phyloP scores from a whole-genome alignment of 2,113 vertebrate species.

The Corythornis cristatus region DNA sequence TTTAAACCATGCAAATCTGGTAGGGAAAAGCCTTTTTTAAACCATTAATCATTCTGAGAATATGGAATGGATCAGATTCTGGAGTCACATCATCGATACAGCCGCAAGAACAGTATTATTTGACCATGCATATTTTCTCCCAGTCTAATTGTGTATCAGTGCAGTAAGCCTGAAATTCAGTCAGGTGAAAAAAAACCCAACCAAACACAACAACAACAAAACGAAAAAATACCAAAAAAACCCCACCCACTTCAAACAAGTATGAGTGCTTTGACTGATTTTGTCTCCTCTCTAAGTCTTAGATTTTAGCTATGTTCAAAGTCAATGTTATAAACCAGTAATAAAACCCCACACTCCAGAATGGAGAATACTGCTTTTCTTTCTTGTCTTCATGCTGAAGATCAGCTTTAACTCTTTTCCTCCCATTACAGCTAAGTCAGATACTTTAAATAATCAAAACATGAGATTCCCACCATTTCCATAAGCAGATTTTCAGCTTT shows the following conservation, averaged over 20 bases:
- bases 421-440: neutral
- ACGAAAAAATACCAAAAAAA: neutral
- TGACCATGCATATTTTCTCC: neutral
- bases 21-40: neutral
- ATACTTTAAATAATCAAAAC: slow-evolving; percentile 21
- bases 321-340: slow-evolving; percentile 12
- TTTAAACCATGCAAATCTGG: neutral
- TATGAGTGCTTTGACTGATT: slow-evolving; percentile 17
- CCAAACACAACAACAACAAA: no score
- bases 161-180: neutral
- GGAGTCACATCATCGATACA: neutral
- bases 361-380: neutral
- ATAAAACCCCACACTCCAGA: neutral
- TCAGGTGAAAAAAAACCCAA: neutral
- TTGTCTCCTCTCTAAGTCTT: neutral
- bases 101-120: neutral
- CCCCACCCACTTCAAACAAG: neutral
- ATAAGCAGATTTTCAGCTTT: slow-evolving; percentile 15
- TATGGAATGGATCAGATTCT: neutral
- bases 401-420: slow-evolving; percentile 24
- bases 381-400: neutral
- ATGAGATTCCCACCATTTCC: neutral
- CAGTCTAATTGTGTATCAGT: neutral
- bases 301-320: slow-evolving; percentile 16
- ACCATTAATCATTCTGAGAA: neutral